Conservation (phyloP, 2,113 vertebrate species). For the Megalops atlanticus region DNA sequence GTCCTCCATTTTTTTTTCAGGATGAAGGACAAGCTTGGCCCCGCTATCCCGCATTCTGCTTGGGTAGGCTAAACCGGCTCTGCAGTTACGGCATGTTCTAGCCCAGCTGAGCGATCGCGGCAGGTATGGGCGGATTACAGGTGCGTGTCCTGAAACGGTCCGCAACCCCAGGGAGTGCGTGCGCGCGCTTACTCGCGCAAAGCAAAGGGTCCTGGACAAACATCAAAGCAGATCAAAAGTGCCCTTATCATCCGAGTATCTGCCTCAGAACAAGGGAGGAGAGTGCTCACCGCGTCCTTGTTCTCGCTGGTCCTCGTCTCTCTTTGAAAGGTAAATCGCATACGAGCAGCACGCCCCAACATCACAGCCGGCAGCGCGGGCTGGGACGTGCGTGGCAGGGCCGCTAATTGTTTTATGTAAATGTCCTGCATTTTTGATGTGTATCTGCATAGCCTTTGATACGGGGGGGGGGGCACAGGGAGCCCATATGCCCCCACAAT, state of each 20-base stretch:
- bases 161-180: constrained; percentile 3
- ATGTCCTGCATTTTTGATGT: neutral
- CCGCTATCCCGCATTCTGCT: neutral
- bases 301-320: neutral
- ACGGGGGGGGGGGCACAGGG: neutral
- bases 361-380: neutral
- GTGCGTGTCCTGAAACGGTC: constrained; percentile 17
- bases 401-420: constrained; percentile 3
- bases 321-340: neutral
- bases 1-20: constrained; percentile 1
- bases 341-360: neutral
- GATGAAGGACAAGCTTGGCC: constrained; percentile 26
- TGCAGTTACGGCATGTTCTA: constrained; percentile 29
- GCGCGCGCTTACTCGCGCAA: neutral
- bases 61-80: constrained; percentile 6
- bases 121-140: neutral
- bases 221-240: neutral
- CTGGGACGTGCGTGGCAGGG: neutral
- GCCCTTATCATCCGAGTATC: neutral
- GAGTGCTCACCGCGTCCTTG: neutral
- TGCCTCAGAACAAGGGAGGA: neutral
- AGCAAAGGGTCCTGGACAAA: neutral
- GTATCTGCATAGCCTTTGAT: constrained; percentile 1
- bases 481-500: neutral
- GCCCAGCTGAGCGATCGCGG: constrained; percentile 9